Evolutionary conservation across 2,888 invertebrate species (phyloP).

Genomic region (Oscheius sp.): DNA sequence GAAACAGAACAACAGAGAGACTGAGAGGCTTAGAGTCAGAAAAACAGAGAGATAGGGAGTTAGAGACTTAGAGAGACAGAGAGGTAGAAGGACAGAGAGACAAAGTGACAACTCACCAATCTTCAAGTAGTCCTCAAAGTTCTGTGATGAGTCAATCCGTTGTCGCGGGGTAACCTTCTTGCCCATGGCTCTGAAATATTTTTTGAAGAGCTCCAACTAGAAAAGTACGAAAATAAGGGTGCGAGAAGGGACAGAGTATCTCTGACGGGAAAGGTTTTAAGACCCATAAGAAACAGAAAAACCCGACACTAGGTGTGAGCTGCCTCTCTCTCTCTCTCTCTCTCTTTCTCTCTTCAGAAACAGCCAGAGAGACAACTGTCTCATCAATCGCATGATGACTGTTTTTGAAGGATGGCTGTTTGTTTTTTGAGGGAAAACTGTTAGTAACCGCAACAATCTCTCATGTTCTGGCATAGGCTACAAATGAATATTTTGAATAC

Average conservation of each 20-base stretch:
- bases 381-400: too few species aligned
- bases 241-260: background rate
- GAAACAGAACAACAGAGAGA: background rate
- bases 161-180: background rate
- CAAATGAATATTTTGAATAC: too few species aligned
- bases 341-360: too few species aligned
- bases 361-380: too few species aligned
- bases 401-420: too few species aligned
- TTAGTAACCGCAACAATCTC: too few species aligned
- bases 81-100: too few species aligned
- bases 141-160: background rate
- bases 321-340: background rate
- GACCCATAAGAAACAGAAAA: background rate
- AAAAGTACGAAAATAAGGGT: background rate
- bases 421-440: too few species aligned
- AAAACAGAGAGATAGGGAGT: background rate
- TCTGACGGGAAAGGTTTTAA: background rate
- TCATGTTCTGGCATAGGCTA: too few species aligned
- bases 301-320: background rate
- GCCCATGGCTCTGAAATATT: background rate
- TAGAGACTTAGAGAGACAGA: too few species aligned
- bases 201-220: background rate
- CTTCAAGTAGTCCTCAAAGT: constrained; percentile 22
- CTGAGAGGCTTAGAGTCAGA: background rate
- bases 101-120: background rate